Percentiles rank a stretch among this genome's conserved stretches.
phyloP scores from a whole-genome alignment of 1,140 invertebrate species.

The Hypsibius dujardini region DNA sequence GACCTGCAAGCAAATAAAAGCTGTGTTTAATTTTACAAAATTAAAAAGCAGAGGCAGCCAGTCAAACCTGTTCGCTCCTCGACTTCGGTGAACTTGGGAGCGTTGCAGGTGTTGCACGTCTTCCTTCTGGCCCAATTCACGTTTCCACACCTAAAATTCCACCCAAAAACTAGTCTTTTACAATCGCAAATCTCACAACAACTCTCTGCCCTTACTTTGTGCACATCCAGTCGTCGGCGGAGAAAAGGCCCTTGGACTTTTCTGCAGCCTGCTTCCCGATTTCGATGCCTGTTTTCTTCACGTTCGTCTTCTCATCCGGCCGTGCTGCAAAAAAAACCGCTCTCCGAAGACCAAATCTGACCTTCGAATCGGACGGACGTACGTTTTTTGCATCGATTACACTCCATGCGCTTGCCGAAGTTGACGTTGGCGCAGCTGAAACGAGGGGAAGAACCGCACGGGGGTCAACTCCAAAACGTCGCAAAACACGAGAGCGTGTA shows the following conservation, averaged over 20 bases:
- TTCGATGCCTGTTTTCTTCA: slow-evolving; percentile 82
- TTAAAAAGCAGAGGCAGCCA: not conserved
- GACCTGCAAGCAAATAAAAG: slow-evolving; percentile 25
- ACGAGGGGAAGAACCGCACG: not conserved
- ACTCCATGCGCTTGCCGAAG: slow-evolving; percentile 68
- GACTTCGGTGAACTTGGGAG: slow-evolving; percentile 82
- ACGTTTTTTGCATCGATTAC: slow-evolving; percentile 70
- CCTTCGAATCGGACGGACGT: slow-evolving; percentile 25
- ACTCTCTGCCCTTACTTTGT: slow-evolving; percentile 47
- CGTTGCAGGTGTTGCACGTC: slow-evolving; percentile 96
- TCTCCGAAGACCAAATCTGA: slow-evolving; percentile 22
- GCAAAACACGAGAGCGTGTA: too few species aligned
- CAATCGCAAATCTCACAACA: slow-evolving; percentile 21
- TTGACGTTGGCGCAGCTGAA: slow-evolving; percentile 79
- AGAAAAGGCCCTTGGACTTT: slow-evolving; percentile 90
- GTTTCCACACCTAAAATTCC: slow-evolving; percentile 61
- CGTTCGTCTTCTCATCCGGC: slow-evolving; percentile 45
- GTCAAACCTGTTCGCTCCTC: slow-evolving; percentile 42
- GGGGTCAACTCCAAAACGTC: not conserved
- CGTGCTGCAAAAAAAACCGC: slow-evolving; percentile 29
- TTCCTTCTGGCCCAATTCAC: slow-evolving; percentile 94
- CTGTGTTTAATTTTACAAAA: slow-evolving; percentile 19
- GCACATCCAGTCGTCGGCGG: slow-evolving; percentile 98
- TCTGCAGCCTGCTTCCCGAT: slow-evolving; percentile 94
- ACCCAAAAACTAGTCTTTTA: slow-evolving; percentile 6